Evolutionary conservation across 2,888 invertebrate genomes (phyloP), one percentile per base, ranked within the genome.

Genomic region (Axea sp.): DNA sequence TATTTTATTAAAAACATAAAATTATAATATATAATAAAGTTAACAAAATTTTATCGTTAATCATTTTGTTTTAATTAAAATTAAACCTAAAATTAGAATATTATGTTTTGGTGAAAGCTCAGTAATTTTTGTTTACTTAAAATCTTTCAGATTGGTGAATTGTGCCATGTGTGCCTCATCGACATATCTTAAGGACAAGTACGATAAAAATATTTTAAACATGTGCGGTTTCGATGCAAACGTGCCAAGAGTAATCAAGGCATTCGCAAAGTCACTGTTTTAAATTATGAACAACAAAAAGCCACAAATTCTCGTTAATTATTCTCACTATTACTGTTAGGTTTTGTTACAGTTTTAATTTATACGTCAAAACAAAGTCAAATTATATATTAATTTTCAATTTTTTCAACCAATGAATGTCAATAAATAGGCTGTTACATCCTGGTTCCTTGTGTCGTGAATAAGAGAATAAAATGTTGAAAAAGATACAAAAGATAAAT

Each of bases 211-310:
- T 41, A 88, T 91, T n/a, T 88, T 93, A 37, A 91, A 91, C 80
- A 89, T 93, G 28, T 88, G 91, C 68, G 93, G 93, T 49, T 89
- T 93, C 76, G 91, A 93, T 83, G 90, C 89, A 33, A 89, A 91
- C 79, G 90, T 92, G 57, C 91, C 92, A 30, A 90, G 89, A 78
- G 80, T 92, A 28, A 89, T 93, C 51, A 91, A 92, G 85, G 92
- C 92, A 1, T 93, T 93, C 83, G 89, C 90, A 14, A 89, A 90
- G 65, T 85, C 83, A 7, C 74, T 81, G 9, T 84, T 84, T 74
- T 84, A 82, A 81, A 37, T 43, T 53, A 7, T 15, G 17, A 43
- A 7, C 22, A 55, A 9, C 3, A 43, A 59, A 45, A 37, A 35
- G 49, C 22, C 19, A 30, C 7, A 19, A 53, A 73, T 39, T 14